Evolutionary conservation across 2,113 vertebrate genomes (phyloP).

Genomic region (Coptodon bakossiorum): DNA sequence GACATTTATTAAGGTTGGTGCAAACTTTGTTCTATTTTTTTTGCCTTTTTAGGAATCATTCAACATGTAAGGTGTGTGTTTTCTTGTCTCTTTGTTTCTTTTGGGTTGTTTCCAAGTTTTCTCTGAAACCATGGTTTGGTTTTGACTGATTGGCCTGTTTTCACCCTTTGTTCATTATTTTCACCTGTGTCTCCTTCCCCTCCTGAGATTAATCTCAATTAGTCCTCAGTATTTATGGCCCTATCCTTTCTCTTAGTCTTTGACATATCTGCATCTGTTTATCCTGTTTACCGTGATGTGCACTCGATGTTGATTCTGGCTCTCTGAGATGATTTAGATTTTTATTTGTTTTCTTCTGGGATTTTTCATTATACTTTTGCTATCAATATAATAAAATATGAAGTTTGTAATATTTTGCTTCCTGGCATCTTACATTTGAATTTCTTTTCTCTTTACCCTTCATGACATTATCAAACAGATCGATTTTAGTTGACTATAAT

Average conservation of each 20-base stretch:
- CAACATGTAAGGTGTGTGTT: background rate
- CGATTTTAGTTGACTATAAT: background rate
- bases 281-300: accelerated
- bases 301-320: background rate
- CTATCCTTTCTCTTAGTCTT: background rate
- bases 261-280: background rate
- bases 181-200: background rate
- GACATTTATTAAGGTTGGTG: background rate
- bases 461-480: background rate
- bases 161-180: background rate
- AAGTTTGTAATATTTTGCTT: background rate
- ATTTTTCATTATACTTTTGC: background rate
- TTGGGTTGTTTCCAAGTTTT: background rate
- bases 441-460: background rate
- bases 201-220: background rate
- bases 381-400: background rate
- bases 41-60: background rate
- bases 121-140: background rate
- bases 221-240: background rate
- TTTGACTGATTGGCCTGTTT: background rate
- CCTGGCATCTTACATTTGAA: background rate
- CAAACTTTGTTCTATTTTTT: background rate
- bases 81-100: background rate
- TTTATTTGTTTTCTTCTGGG: accelerated
- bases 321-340: background rate